Base-by-base conservation (phyloP, 2,888 invertebrate species). In the Cantharis lateralis region DNA sequence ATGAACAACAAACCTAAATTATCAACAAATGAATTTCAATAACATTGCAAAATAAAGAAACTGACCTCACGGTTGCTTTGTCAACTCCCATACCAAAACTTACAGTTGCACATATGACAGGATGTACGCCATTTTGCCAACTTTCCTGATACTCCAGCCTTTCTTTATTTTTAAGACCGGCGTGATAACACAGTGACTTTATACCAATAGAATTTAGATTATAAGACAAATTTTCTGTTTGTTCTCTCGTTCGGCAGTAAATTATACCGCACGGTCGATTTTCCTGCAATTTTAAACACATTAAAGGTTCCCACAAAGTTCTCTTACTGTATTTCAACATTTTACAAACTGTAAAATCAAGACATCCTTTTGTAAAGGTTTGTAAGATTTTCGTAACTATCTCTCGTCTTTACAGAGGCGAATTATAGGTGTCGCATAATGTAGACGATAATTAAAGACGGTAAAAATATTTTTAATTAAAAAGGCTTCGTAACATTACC, bases 41-140 rank as follows among this genome's bases (percentile, higher is more conserved):
- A n/a, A 48, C 1, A 18, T 3, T 61, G 15, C 5, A 10, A 63
- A 15, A 48, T 13, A 24, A n/a, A 13, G 11, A 4, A 15, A 68
- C 82, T 83, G 83, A 93, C 93, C 95, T 91, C 13, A 99, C 99
- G 74, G 95, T 93, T 2, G 95, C 93, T 88, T 99, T 99, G 88
- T 99, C 99, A 2, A 99, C 97, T 68, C 99, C 99, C 99, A 99
- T 99, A 62, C 99, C 99, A 89, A 99, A 99, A 84, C 98, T 98
- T 76, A 99, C 95, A 0, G 99, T 99, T 4, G 99, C 99, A 80
- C 95, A 95, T 81, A 99, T 98, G 26, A 98, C 95, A 2, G 96
- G 93, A 83, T 94, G 93, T 81, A 93, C 93, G 0, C 98, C 98
- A 48, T 90, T 90, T 89, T 97, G 96, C 99, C 99, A 99, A 80